Evolutionary conservation across 2,797 vertebrate species (phyloP), one percentile per base, ranked within the genome.

Genomic region (Zalophus californianus): DNA sequence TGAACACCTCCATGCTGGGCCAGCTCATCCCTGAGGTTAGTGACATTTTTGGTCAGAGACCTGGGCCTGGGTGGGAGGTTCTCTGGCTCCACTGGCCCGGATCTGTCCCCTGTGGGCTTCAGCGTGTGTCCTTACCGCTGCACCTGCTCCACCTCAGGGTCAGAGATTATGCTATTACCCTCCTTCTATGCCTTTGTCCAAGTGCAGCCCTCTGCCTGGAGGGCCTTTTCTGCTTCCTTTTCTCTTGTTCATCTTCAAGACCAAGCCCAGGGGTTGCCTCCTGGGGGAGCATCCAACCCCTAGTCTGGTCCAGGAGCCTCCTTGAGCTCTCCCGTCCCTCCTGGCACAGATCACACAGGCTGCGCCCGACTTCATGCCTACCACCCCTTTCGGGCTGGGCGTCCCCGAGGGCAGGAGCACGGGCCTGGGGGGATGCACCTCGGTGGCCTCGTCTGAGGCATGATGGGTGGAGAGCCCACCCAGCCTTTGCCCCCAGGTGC

Each of bases 11-110:
- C 0, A 7, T 5, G 10, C 54, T 98, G 93, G 96, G 97, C 92
- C 66, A 35, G 52, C 75, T 97, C 83, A 97, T 98, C 41, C 98
- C 98, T 0, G 95, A 98, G 95, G 98, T 98, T 15, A 29, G 98
- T 96, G 86, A 85, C 1, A 0, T 16, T 93, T 72, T 48, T 68
- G 82, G 4, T 80, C 25, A 3, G 35, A 93, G 72, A 20, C 44
- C 23, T 1, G 38, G 77, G 44, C 9, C 0, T 14, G 32, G 70
- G 27, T n/a, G 14, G 50, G 25, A 15, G 6, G 20, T 8, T 64
- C 18, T 58, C 41, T 29, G 48, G 86, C 23, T 80, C 56, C 0
- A 29, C 80, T 73, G 80, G 29, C 21, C 85, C 4, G 0, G 7
- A 20, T n/a, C n/a, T 87, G 35, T 78, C 52, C 62, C 14, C 12